These are phyloP conservation scores for Parotocinclus haroldoi DNA, from an alignment of 2,797 vertebrate species.

Conservation along the genomic window DNA sequence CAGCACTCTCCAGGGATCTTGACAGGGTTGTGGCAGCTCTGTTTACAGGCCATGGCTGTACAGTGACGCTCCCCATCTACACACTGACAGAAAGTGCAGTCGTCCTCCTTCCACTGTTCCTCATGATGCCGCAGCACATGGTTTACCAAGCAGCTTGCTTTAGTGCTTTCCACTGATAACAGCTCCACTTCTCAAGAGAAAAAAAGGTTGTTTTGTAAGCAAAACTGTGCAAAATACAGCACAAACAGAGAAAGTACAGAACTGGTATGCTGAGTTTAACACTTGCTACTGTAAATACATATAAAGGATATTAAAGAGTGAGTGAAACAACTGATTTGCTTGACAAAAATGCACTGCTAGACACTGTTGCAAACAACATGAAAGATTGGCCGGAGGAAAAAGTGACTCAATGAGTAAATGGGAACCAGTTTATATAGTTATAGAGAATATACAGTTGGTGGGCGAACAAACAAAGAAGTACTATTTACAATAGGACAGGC, in stretches of 20 bases:
- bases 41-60: conserved; percentile 81
- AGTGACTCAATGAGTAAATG: too few relatives aligned
- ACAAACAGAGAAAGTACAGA: too few relatives aligned
- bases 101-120: conserved; percentile 81
- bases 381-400: too few relatives aligned
- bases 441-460: too few relatives aligned
- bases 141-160: conserved; percentile 76
- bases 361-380: too few relatives aligned
- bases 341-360: too few relatives aligned
- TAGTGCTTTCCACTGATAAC: conserved; percentile 67
- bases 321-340: too few relatives aligned
- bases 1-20: conserved; percentile 81
- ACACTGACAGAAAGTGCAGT: conserved; percentile 83
- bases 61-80: conserved; percentile 76
- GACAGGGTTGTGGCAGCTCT: conserved; percentile 77
- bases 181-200: conserved; percentile 69
- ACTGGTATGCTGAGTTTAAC: too few relatives aligned
- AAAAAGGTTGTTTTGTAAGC: neutral
- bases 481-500: too few relatives aligned
- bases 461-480: too few relatives aligned
- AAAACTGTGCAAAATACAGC: neutral
- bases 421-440: too few relatives aligned
- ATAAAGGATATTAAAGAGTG: neutral
- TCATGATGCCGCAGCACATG: conserved; percentile 72
- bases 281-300: neutral